Conservation (phyloP, 2,113 vertebrate species). For the Turdus rufiventris region DNA sequence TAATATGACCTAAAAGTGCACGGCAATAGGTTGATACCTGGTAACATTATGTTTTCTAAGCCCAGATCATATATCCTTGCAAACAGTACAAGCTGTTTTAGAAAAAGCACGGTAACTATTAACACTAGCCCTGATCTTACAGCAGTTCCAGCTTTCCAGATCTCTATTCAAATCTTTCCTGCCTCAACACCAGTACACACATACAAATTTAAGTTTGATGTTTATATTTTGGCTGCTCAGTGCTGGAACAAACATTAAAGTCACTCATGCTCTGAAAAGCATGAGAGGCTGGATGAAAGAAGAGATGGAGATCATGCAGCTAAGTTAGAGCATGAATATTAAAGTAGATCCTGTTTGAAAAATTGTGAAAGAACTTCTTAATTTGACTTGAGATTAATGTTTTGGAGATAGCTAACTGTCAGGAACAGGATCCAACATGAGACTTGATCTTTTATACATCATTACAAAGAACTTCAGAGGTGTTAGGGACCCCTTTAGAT, state of each 20-base stretch:
- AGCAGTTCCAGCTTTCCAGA: neutral
- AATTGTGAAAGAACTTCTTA: neutral
- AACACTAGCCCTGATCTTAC: neutral
- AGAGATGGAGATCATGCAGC: neutral
- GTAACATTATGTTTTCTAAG: neutral
- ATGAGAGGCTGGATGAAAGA: neutral
- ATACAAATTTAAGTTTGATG: neutral
- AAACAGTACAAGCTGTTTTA: neutral
- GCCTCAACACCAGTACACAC: neutral
- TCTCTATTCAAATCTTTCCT: neutral
- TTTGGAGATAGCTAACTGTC: neutral
- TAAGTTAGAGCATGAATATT: neutral
- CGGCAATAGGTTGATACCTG: neutral
- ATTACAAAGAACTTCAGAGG: neutral
- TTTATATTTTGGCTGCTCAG: neutral
- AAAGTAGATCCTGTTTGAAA: neutral
- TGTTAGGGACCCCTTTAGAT: rapidly evolving
- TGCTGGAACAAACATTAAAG: neutral
- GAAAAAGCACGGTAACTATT: neutral
- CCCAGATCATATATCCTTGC: neutral
- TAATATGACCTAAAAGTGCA: neutral
- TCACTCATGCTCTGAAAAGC: neutral
- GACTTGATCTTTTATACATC: neutral
- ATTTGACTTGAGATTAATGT: neutral
- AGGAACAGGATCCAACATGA: neutral